Base-by-base conservation (phyloP, 2,113 vertebrate genomes). In the Girardinichthys multiradiatus region DNA sequence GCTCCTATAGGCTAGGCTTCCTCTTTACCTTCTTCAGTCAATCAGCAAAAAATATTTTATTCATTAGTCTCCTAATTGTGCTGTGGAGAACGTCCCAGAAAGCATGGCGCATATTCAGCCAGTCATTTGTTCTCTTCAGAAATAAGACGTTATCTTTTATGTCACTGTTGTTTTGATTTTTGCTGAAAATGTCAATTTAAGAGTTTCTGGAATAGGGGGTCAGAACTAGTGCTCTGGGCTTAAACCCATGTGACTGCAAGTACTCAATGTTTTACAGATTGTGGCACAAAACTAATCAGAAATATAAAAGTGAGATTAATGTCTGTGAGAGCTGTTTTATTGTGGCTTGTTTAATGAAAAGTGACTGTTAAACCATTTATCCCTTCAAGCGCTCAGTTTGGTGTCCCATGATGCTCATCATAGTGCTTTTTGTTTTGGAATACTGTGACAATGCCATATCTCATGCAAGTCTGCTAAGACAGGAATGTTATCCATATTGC, bases 401-500 rank as follows among this genome's bases (percentile, higher is more conserved):
- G 27, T 62, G 57, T 42, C 54, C n/a, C 30, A 24, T 69, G 39
- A 42, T 63, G 57, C 63, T 27, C 48, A 31, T 42, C 31, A 11
- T 59, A 51, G 31, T 27, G 24, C 3, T 17, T 7, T 19, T 68
- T 21, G 14, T 13, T 15, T 19, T 35, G 19, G 1, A 2, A 26
- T 51, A 12, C 39, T 4, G 14, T 26, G 42, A 68, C 70, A 28
- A 12, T 76, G 73, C 24, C 33, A 29, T 66, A 30, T 71, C 30
- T 42, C 51, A 37, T 60, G 26, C 15, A 61, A 63, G 28, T 57
- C 71, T 72, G 57, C 31, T 77, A 42, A 33, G 24, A 51, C 13
- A 72, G 70, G 69, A 86, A 82, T 60, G 45, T 75, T 24, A 59
- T 61, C 29, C 67, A 29, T 19, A 62, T 27, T 39, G 63, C 65